Base-by-base conservation (phyloP, 2,797 vertebrate species). In the Moxostoma hubbsi region DNA sequence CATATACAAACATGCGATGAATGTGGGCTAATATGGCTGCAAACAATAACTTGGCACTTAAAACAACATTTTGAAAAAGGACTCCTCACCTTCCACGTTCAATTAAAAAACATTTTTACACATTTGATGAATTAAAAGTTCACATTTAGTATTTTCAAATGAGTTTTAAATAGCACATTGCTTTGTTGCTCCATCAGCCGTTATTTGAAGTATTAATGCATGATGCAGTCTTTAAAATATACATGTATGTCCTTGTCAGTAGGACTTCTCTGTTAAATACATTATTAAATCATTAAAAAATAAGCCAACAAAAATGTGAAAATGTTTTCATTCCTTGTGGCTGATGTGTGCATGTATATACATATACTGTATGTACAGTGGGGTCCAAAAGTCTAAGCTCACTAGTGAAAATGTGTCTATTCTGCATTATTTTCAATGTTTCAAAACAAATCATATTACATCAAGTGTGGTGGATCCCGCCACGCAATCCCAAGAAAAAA, bases 131-230 rank as follows among this genome's bases (percentile, higher is more conserved):
- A 24, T 49, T 75, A 66, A 24, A 45, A n/a, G 36, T 24, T 24
- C 24, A 24, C 24, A 24, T 24, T 24, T 24, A 24, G 24, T 24
- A 24, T 24, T 24, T 24, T 24, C 24, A 24, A 24, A 24, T 24
- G 0, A 24, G 2, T 24, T 24, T 24, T 24, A 24, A 24, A 24
- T 24, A 24, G 24, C 24, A 24, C 24, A 24, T 24, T 24, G 24
- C 24, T 24, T 24, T 24, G 24, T 24, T 24, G 24, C 24, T 51
- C 36, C 36, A 36, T 36, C 36, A 36, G 36, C 3, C 36, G 67
- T 36, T 36, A 18, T 18, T 16, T 68, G 36, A 67, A 76, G 67
- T 76, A 58, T 36, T 36, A 36, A 76, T 58, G 53, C 54, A 12
- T 12, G 36, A 36, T 9, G 45, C 46, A 67, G 50, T 51, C 16